phyloP scores from a whole-genome alignment of 2,113 vertebrate species.

The Tyto alba region DNA sequence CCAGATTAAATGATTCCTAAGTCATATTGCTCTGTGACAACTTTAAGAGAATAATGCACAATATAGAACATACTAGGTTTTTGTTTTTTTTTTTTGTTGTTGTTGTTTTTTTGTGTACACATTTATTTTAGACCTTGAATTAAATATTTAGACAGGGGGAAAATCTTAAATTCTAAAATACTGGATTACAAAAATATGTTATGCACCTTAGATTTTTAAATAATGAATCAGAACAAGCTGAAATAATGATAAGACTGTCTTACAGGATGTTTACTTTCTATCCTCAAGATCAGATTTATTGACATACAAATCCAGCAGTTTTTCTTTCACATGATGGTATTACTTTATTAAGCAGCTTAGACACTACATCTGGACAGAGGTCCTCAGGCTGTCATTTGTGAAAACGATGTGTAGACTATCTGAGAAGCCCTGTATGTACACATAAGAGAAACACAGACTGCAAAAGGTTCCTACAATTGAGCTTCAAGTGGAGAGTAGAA shows the following conservation, averaged over 20 bases:
- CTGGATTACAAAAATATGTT: background rate
- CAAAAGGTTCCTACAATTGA: background rate
- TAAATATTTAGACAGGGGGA: background rate
- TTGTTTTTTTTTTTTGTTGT: rapidly evolving
- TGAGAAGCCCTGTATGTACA: background rate
- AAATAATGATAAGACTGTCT: background rate
- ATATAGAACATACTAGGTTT: background rate
- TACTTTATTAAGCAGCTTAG: background rate
- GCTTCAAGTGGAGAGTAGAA: background rate
- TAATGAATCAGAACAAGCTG: background rate
- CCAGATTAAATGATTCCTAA: background rate
- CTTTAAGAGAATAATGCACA: background rate
- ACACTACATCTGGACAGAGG: background rate
- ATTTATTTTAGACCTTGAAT: background rate
- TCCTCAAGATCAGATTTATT: background rate
- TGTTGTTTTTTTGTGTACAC: rapidly evolving
- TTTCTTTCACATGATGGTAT: background rate
- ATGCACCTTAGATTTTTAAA: background rate
- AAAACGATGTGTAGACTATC: background rate
- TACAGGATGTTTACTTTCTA: background rate
- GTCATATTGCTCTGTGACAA: background rate
- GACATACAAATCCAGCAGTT: background rate
- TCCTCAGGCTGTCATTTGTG: background rate
- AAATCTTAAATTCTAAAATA: background rate
- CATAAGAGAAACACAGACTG: background rate